These are phyloP conservation scores for Pangasius larnaudii DNA, from an alignment of 2,797 vertebrate species.

Conservation along the genomic window DNA sequence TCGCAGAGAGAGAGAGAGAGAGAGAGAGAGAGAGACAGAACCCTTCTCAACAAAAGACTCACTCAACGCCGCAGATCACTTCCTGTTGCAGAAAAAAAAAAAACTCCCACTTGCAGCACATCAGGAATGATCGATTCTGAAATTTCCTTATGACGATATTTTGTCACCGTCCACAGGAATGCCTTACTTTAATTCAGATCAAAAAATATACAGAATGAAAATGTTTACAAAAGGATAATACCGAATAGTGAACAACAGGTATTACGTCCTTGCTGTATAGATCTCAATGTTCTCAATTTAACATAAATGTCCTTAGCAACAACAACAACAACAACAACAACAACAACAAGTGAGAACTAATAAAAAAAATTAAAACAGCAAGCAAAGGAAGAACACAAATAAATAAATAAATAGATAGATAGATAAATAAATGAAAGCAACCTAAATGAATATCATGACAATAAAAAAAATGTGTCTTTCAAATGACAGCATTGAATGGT, in stretches of 20 bases:
- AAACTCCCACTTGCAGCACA: constrained; percentile 95
- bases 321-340: constrained; percentile 6
- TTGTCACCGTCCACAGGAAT: constrained; percentile 72
- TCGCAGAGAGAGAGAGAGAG: constrained; percentile 90
- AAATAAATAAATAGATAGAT: not conserved
- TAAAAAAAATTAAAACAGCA: constrained; percentile 38
- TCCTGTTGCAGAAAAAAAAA: constrained; percentile 89
- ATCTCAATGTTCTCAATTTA: not conserved
- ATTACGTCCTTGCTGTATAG: not conserved
- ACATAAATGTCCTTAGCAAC: not conserved
- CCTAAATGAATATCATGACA: constrained; percentile 19
- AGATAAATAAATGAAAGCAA: not conserved
- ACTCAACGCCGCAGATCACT: constrained; percentile 99
- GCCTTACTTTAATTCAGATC: constrained; percentile 64
- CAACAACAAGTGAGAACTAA: not conserved
- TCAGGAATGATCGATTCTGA: constrained; percentile 93
- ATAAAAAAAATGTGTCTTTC: not conserved
- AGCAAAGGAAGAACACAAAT: not conserved
- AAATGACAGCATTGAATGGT: constrained; percentile 6
- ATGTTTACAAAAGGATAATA: not conserved
- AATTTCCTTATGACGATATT: constrained; percentile 84
- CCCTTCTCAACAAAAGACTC: constrained; percentile 99
- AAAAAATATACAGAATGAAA: constrained; percentile 9
- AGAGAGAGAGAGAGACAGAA: constrained; percentile 96
- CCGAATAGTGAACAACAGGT: constrained; percentile 12